Evolutionary conservation across 1,140 invertebrate species (phyloP), one percentile per base, ranked within the genome.

Genomic region (Acromyrmex echinatior): DNA sequence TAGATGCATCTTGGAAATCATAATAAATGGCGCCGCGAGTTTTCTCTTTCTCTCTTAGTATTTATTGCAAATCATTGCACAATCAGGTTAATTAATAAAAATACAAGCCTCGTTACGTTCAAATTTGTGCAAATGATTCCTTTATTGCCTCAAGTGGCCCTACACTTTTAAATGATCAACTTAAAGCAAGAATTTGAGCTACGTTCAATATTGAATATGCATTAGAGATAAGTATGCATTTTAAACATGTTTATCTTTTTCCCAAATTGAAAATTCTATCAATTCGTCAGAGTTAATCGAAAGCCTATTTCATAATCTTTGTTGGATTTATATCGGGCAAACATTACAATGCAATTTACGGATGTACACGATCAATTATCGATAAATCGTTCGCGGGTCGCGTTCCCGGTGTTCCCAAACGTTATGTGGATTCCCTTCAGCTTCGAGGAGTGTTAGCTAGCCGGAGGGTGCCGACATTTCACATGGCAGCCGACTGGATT

Each of bases 301-400:
- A n/a, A 60, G 21, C 35, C 53, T 70, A 66, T 60, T 14, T 10
- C 3, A n/a, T 56, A 53, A 82, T 74, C 53, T 39, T 39, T 39
- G 39, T 74, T 21, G 80, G 70, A 74, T 76, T 84, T 84, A 74
- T 18, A 49, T 76, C 56, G 25, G 39, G 3, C 53, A 56, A 39
- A 31, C 35, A 62, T 82, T 82, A 82, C 58, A 84, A 62, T 76
- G 58, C 56, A 74, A 84, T 84, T 84, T 84, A 74, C 56, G 70
- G 28, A 18, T 31, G 25, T 25, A 35, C 1, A 14, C 78, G 65
- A 89, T 89, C 88, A 84, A 86, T 89, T 74, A 88, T 88, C 87
- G 86, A 89, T 88, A 85, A 89, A 88, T 88, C 62, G 65, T 18
- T 31, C 1, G 45, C 21, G 25, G 28, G 31, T 58, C 49, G 62